Percentiles rank a stretch among this genome's conserved stretches.
phyloP scores from a whole-genome alignment of 2,888 invertebrate genomes.

The Himalopsyche anomala region DNA sequence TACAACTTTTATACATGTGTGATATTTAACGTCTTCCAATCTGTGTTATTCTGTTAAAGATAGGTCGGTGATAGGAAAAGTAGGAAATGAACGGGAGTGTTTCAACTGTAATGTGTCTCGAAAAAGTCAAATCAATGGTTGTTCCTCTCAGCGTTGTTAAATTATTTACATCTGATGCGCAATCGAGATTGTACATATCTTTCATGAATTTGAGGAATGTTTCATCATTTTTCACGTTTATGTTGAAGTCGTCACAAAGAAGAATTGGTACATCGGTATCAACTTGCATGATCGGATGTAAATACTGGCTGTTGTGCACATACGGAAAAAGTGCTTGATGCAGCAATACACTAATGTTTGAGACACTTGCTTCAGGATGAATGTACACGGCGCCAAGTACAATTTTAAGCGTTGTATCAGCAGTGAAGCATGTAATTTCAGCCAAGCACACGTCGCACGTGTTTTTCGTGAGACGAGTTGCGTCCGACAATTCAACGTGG shows the following conservation, averaged over 20 bases:
- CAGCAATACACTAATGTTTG: constrained; percentile 39
- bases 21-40: constrained; percentile 36
- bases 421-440: constrained; percentile 25
- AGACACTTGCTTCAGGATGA: constrained; percentile 34
- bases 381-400: constrained; percentile 31
- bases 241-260: constrained; percentile 37
- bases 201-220: constrained; percentile 39
- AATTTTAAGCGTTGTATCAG: constrained; percentile 36
- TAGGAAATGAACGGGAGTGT: constrained; percentile 36
- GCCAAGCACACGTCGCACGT: constrained; percentile 35
- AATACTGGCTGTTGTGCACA: constrained; percentile 29
- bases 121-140: no score
- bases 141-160: constrained; percentile 22
- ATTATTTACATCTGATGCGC: constrained; percentile 39
- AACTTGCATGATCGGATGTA: constrained; percentile 39
- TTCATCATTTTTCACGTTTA: constrained; percentile 39
- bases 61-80: constrained; percentile 39
- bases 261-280: constrained; percentile 37
- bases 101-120: constrained; percentile 13
- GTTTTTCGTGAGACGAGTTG: constrained; percentile 36
- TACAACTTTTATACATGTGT: constrained; percentile 39
- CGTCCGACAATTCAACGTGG: constrained; percentile 37
- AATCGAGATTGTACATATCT: constrained; percentile 39
- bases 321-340: constrained; percentile 39
- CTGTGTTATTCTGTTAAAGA: constrained; percentile 39